phyloP scores from a whole-genome alignment of 2,888 invertebrate genomes.

The Stratiomys singularior region DNA sequence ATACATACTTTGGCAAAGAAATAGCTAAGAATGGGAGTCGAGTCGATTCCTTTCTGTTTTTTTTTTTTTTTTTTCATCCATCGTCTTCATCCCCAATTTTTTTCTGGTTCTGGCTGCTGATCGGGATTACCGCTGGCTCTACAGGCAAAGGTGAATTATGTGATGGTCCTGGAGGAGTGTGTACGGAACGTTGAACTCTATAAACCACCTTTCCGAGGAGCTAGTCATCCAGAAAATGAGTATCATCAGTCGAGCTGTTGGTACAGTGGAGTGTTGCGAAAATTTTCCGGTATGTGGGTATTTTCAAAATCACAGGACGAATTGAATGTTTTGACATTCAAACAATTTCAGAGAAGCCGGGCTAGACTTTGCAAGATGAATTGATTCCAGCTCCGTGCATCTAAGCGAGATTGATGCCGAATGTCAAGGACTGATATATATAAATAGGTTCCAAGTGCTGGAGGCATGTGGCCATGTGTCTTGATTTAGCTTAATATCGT shows the following conservation, averaged over 20 bases:
- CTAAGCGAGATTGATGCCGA: background rate
- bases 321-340: background rate
- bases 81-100: background rate
- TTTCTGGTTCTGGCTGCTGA: constrained; percentile 4
- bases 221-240: constrained; percentile 30
- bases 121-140: constrained; percentile 1
- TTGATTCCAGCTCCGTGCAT: background rate
- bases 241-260: constrained; percentile 3
- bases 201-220: background rate
- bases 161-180: background rate
- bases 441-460: background rate
- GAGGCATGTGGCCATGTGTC: background rate
- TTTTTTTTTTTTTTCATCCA: too few species aligned
- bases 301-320: background rate
- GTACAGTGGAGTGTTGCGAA: background rate
- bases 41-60: background rate
- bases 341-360: background rate
- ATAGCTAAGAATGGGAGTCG: background rate
- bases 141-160: background rate
- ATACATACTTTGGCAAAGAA: background rate
- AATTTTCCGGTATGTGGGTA: background rate
- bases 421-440: background rate
- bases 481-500: too few species aligned
- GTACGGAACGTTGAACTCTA: background rate
- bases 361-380: background rate